These are phyloP conservation scores for Meriones unguiculatus DNA, from an alignment of 2,113 vertebrate species.

Conservation along the genomic window DNA sequence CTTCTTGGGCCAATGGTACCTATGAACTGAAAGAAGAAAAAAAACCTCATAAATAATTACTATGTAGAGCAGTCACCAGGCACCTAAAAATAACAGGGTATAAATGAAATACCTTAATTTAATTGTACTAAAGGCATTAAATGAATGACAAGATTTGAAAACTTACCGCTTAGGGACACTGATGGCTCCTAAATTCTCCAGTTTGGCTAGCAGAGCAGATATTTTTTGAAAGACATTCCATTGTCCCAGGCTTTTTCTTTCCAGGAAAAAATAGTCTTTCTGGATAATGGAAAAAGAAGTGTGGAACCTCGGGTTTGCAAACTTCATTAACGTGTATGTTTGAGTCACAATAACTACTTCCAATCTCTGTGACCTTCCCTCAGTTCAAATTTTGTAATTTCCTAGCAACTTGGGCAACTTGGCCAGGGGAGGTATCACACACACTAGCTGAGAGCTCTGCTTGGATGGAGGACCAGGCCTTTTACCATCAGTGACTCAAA, in stretches of 20 bases:
- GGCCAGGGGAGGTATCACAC: background rate
- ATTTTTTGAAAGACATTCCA: conserved; percentile 45
- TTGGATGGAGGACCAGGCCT: background rate
- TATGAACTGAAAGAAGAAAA: conserved; percentile 66
- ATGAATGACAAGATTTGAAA: conserved; percentile 67
- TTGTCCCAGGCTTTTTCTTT: conserved; percentile 46
- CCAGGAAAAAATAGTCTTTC: conserved; percentile 67
- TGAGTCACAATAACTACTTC: background rate
- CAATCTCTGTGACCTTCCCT: conserved; percentile 4
- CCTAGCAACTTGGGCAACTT: background rate
- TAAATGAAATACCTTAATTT: conserved; percentile 70
- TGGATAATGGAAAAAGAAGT: conserved; percentile 12
- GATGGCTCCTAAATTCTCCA: conserved; percentile 61
- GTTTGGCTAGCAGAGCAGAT: conserved; percentile 43
- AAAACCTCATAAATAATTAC: conserved; percentile 74
- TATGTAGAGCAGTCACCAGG: conserved; percentile 42
- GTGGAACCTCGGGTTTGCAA: conserved; percentile 18
- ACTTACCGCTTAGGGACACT: conserved; percentile 58
- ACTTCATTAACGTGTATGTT: conserved; percentile 39
- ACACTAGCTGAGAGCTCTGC: background rate
- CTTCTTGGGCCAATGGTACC: conserved; percentile 54
- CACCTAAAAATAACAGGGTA: conserved; percentile 69
- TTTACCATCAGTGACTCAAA: conserved; percentile 26
- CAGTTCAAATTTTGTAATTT: conserved; percentile 10
- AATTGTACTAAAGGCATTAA: conserved; percentile 67